Percentiles rank a stretch among this genome's conserved stretches.
Conservation (phyloP, 2,888 invertebrate species). For the Notodonta dromedarius region DNA sequence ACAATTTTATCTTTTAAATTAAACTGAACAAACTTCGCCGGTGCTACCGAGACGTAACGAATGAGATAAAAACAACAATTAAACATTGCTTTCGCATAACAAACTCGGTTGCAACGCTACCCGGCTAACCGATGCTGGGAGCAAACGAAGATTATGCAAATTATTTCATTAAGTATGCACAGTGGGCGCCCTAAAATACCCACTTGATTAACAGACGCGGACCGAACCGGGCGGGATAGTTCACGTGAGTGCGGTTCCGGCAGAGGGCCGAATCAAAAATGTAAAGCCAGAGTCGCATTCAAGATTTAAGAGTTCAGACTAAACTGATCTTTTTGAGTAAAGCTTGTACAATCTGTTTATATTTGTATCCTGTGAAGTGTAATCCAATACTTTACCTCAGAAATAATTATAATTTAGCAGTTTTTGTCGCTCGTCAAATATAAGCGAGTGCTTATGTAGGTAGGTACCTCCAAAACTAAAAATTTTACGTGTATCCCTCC, state of each 20-base stretch:
- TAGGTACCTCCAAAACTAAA: too few species aligned
- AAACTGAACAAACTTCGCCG: slow-evolving; percentile 22
- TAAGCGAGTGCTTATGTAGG: too few species aligned
- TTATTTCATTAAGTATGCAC: slow-evolving; percentile 48
- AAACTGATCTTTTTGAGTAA: neutral
- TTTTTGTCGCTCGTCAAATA: too few species aligned
- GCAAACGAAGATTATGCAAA: slow-evolving; percentile 52
- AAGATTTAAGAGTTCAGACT: slow-evolving; percentile 4
- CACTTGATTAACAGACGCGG: slow-evolving; percentile 49
- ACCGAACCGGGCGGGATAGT: slow-evolving; percentile 34
- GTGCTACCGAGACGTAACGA: slow-evolving; percentile 16
- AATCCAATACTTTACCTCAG: too few species aligned
- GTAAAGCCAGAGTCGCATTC: slow-evolving; percentile 15
- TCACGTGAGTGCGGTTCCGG: slow-evolving; percentile 16
- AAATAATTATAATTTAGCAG: too few species aligned
- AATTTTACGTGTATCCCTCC: too few species aligned
- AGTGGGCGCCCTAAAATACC: slow-evolving; percentile 40
- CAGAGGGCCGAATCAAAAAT: slow-evolving; percentile 5
- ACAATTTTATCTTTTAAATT: slow-evolving; percentile 18
- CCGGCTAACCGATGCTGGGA: slow-evolving; percentile 33
- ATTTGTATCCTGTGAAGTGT: too few species aligned
- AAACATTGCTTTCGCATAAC: slow-evolving; percentile 33
- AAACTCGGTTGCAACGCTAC: slow-evolving; percentile 27
- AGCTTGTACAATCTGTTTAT: neutral
- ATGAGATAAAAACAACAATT: slow-evolving; percentile 32